These are phyloP conservation scores for Ictalurus punctatus DNA, from an alignment of 2,113 vertebrate species.

Conservation along the genomic window DNA sequence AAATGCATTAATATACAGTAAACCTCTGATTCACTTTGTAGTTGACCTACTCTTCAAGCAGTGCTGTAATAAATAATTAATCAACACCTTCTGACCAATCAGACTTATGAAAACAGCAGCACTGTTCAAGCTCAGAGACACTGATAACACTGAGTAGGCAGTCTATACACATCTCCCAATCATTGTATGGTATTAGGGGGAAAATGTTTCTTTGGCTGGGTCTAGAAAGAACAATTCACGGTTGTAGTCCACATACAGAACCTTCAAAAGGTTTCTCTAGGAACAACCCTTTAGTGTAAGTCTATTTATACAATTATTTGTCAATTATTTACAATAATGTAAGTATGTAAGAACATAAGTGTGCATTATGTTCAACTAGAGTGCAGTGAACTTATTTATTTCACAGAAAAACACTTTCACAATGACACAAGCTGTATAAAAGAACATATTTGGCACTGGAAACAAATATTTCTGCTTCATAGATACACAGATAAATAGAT, in stretches of 20 bases:
- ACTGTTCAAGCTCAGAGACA: not conserved
- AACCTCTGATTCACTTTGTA: not conserved
- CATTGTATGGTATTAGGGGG: not conserved
- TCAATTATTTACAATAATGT: not conserved
- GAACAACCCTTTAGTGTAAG: not conserved
- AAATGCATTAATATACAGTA: not conserved
- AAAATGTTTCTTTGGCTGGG: not conserved
- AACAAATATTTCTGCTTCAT: not conserved
- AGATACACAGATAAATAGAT: too few species aligned
- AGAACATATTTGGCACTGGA: not conserved
- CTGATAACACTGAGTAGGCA: not conserved
- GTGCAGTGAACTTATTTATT: not conserved
- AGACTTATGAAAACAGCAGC: not conserved
- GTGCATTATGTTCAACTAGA: not conserved
- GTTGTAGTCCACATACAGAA: not conserved
- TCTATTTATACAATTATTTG: not conserved
- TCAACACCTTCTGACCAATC: not conserved
- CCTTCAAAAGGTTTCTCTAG: not conserved
- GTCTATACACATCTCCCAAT: not conserved
- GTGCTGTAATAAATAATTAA: not conserved
- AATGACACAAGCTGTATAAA: not conserved
- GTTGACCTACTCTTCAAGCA: not conserved
- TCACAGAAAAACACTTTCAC: slow-evolving; percentile 1
- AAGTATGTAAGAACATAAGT: not conserved
- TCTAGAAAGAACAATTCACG: not conserved